These are phyloP conservation scores for Pachyrhynchus sulphureomaculatus DNA, from an alignment of 1,140 invertebrate species.

Conservation along the genomic window DNA sequence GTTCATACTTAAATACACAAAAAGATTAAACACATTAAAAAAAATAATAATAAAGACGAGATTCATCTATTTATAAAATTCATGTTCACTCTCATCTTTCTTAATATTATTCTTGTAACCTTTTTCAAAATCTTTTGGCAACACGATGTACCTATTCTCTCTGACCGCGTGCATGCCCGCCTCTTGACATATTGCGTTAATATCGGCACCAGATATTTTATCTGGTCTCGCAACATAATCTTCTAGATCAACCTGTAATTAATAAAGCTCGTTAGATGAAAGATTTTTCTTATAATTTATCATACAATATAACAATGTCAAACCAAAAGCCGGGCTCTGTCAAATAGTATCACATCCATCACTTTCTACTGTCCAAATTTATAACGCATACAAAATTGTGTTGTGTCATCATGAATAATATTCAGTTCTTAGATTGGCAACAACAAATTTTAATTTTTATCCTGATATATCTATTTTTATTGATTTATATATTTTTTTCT, in stretches of 20 bases:
- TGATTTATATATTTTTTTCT: no score
- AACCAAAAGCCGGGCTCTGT: no score
- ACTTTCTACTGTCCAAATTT: no score
- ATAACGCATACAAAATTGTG: no score
- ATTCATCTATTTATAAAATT: slow-evolving; percentile 97
- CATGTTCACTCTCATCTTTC: slow-evolving; percentile 98
- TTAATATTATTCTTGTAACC: slow-evolving; percentile 99
- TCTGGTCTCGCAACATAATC: slow-evolving; percentile 98
- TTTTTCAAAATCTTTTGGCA: slow-evolving; percentile 99
- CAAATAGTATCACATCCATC: no score
- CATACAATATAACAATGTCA: no score
- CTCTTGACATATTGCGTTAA: slow-evolving; percentile 99
- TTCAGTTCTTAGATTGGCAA: no score
- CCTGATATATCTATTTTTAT: no score
- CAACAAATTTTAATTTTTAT: no score
- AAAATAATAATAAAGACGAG: background rate
- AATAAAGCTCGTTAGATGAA: no score
- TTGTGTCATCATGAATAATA: no score
- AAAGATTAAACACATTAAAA: background rate
- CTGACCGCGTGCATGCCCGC: slow-evolving; percentile 94
- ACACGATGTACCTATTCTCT: slow-evolving; percentile 97
- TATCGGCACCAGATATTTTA: slow-evolving; percentile 98
- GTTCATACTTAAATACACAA: slow-evolving; percentile 5
- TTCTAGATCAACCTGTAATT: slow-evolving; percentile 83
- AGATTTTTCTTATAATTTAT: no score